Base-by-base conservation (phyloP, 2,797 vertebrate species). In the Pangasius krempfi region DNA sequence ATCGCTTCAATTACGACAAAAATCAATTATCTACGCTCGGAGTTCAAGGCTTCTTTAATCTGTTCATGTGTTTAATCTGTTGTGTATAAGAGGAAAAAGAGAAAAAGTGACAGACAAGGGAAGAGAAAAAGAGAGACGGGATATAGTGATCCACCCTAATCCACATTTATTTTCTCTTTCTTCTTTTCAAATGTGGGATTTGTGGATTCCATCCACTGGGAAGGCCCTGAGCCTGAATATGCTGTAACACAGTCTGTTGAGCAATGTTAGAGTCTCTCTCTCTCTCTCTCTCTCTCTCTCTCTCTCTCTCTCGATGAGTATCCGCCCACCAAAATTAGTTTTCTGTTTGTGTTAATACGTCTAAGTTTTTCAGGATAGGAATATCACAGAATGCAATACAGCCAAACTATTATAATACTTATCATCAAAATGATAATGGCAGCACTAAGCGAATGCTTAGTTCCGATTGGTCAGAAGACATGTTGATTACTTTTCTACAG, bases 1-100 rank as follows among this genome's bases (percentile, higher is more conserved):
- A 88, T 89, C 89, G 91, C 93, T 94, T 92, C 91, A 89, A 92
- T 94, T 93, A 94, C 91, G 93, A 91, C 93, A 91, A 87, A 93
- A 95, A 95, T 95, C 95, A 96, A 95, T 96, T 95, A 95, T 95
- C 90, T 92, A 90, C 93, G 94, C 94, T 91, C 83, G 93, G 92
- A 90, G 92, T 94, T 92, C 87, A 90, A 92, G 92, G 91, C 90
- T 92, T 93, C 92, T 94, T 95, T 92, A 93, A 92, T 93, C 89
- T 94, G 91, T 91, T 93, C 82, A 68, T 93, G 79, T 90, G 68
- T 90, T 89, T 88, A 91, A 92, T 94, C 91, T 92, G 92, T 93
- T 50, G 44, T 87, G 30, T 85, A 50, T 73, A 27, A 75, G 20
- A 37, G 78, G 16, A 37, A 62, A 62, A 70, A 75, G 37, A 84